Evolutionary conservation across 2,113 vertebrate genomes (phyloP), one percentile per base, ranked within the genome.

Genomic region (Limnothrissa miodon): DNA sequence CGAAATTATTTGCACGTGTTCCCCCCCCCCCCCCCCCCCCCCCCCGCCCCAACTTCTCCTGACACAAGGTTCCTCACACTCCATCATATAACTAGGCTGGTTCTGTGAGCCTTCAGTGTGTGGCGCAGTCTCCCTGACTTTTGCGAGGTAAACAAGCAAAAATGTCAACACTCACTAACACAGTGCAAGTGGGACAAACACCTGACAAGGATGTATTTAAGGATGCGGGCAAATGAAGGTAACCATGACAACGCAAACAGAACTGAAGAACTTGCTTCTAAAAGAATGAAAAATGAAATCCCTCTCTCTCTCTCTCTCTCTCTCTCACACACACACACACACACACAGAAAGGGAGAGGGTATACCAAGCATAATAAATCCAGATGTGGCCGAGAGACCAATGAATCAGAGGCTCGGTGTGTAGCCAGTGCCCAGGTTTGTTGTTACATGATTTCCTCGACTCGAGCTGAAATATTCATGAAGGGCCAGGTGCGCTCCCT

Each of bases 1-100:
- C 87, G 87, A 93, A 94, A 95, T 94, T 90, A 93, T 90, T 94
- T 89, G 88, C 94, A 93, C 89, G 92, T 93, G 93, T 91, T 91
- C 89, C 83, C 86, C 84, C 85, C 89, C 88, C 89, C 91, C 89
- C 86, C 90, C 90, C 87, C 85, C 85, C 46, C 36, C 45, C 59
- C 45, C 33, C 53, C 80, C 36, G 9, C 29, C 62, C 0, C 66
- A 36, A 4, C 11, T 19, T 21, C 2, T 7, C 51, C 51, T 66
- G 23, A 23, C 59, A 62, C 39, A 29, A 0, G 78, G 23, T 56
- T 29, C 21, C 39, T 33, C 56, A 45, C 33, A 42, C 39, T 39
- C 45, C 51, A 8, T 82, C 78, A 70, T 33, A 53, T 78, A 46
- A 48, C 70, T 84, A n/a, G 83, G 39, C 62, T n/a, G 62, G 17